Evolutionary conservation across 2,113 vertebrate species (phyloP), one percentile per base, ranked within the genome.

Genomic region (Lates calcarifer): DNA sequence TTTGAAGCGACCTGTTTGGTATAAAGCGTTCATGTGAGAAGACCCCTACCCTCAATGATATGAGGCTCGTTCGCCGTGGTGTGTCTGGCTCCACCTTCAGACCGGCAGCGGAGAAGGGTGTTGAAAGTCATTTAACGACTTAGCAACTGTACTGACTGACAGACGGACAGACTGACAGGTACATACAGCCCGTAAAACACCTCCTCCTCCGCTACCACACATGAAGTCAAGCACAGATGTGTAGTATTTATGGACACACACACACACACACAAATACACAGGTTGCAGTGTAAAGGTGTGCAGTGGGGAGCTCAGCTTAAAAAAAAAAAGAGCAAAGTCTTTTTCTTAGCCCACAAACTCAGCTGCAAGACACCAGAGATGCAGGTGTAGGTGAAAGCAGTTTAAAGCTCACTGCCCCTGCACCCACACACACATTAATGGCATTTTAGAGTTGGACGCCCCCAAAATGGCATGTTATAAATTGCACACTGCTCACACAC

Each of bases 11-110:
- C 67, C 67, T 73, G 33, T 76, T 72, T 53, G 43, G 53, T 69
- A 74, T 74, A 13, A 67, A 83, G 76, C 60, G 29, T 83, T 71
- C 29, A 63, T 72, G 62, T 57, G 55, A 63, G 56, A 58, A 63
- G 24, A 76, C 51, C 90, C 90, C 67, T 92, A 95, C 93, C 94
- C 90, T 92, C 77, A 90, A 95, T 95, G 89, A 94, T 78, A 66
- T 76, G 70, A 69, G 94, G 92, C 64, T 94, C 77, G 66, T 84
- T 89, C 90, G 72, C 88, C 63, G 91, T 90, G 91, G 87, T 92
- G 82, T 74, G 13, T 74, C 85, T 74, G 65, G 74, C 9, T 91
- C 87, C 93, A 91, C 91, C 93, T 95, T 89, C 60, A 72, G 73
- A 89, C 70, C 65, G 73, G 86, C 85, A 94, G 72, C 61, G 87